Conservation (phyloP, 2,113 vertebrate species). For the Oxyruncus cristatus region DNA sequence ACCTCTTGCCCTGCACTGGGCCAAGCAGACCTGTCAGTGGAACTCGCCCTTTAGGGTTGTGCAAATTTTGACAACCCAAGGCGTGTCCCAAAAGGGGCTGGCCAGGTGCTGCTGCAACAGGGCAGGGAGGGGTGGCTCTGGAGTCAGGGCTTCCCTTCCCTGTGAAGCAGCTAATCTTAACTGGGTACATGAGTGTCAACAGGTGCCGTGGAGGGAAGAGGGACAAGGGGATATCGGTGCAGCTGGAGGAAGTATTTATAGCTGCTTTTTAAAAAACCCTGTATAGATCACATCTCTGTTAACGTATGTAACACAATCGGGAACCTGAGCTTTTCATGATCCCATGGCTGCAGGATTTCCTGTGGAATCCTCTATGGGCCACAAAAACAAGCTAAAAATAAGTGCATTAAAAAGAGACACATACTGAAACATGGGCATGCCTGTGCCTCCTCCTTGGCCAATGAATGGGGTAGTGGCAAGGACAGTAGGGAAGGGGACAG, state of each 20-base stretch:
- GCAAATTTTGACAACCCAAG: background rate
- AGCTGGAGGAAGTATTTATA: slow-evolving; percentile 73
- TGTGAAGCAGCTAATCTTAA: slow-evolving; percentile 37
- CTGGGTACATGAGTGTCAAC: slow-evolving; percentile 56
- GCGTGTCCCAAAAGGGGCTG: rapidly evolving
- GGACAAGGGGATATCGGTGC: slow-evolving; percentile 52
- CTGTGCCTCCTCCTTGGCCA: background rate
- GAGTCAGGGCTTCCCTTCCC: background rate
- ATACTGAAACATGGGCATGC: background rate
- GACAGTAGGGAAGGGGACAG: background rate
- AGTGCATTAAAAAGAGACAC: background rate
- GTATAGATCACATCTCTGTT: slow-evolving; percentile 47
- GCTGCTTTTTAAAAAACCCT: slow-evolving; percentile 19
- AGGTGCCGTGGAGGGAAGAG: slow-evolving; percentile 54
- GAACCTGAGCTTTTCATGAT: slow-evolving; percentile 33
- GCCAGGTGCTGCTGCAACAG: background rate
- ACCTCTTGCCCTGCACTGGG: background rate
- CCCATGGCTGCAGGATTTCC: slow-evolving; percentile 61
- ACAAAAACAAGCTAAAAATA: slow-evolving; percentile 65
- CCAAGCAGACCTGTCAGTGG: rapidly evolving
- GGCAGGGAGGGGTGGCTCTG: background rate
- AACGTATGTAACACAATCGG: slow-evolving; percentile 62
- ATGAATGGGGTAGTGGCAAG: background rate
- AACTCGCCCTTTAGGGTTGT: rapidly evolving
- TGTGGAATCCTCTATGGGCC: slow-evolving; percentile 46